phyloP scores from a whole-genome alignment of 2,113 vertebrate species.

The Myotis davidii region DNA sequence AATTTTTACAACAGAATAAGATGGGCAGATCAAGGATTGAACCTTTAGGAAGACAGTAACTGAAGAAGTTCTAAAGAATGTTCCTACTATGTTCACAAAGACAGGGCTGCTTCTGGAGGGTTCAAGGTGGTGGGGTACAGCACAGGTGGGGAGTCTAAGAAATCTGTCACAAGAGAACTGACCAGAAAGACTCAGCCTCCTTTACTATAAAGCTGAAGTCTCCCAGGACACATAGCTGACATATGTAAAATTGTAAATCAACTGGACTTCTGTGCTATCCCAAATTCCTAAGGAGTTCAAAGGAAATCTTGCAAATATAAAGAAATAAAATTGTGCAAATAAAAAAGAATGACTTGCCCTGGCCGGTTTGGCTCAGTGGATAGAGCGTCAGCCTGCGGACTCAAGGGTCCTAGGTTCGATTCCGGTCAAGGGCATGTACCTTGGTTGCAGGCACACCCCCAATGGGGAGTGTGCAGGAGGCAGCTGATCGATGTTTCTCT shows the following conservation, averaged over 20 bases:
- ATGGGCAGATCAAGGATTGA: neutral
- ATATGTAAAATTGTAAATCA: neutral
- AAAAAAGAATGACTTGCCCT: neutral
- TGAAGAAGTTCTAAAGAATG: neutral
- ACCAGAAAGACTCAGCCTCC: neutral
- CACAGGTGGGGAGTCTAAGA: neutral
- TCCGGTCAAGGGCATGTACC: no score
- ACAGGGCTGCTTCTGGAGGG: neutral
- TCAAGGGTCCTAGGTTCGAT: no score
- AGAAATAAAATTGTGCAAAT: neutral
- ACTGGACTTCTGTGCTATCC: neutral
- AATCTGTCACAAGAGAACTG: neutral
- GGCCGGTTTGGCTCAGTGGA: no score
- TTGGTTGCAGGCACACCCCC: no score
- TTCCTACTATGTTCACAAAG: neutral
- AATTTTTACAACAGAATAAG: neutral
- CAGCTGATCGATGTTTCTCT: no score
- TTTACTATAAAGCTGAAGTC: neutral
- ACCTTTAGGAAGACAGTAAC: neutral
- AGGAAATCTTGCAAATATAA: neutral
- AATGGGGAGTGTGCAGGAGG: no score
- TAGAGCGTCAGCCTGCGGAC: no score
- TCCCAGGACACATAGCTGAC: neutral
- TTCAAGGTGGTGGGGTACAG: neutral
- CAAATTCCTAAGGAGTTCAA: neutral